Conservation (phyloP, 2,888 invertebrate genomes). For the Troglohyphantes excavatus region DNA sequence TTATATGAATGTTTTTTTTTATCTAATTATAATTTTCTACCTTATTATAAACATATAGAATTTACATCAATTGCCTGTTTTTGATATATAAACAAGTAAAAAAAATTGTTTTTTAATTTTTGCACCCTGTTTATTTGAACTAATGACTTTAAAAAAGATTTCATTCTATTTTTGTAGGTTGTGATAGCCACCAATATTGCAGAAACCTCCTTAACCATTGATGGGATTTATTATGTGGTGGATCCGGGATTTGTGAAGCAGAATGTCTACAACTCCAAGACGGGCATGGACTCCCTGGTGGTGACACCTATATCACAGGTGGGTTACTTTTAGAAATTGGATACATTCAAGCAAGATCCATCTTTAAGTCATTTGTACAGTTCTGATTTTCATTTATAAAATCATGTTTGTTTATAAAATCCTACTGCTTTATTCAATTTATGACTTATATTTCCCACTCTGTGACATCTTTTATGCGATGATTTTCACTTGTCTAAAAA, state of each 20-base stretch:
- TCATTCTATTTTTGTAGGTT: constrained; percentile 84
- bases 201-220: constrained; percentile 98
- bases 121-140: not conserved
- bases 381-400: too few relatives aligned
- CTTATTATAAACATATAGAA: too few relatives aligned
- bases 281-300: constrained; percentile 99
- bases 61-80: too few relatives aligned
- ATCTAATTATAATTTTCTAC: too few relatives aligned
- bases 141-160: not conserved
- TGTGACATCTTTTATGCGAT: too few relatives aligned
- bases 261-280: constrained; percentile 98
- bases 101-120: not conserved
- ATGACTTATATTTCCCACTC: too few relatives aligned
- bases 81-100: not conserved
- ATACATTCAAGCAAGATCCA: too few relatives aligned
- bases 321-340: constrained; percentile 80
- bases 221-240: constrained; percentile 99
- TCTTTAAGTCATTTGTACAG: too few relatives aligned
- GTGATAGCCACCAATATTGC: constrained; percentile 99
- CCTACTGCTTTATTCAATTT: too few relatives aligned
- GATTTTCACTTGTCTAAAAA: too few relatives aligned
- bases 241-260: constrained; percentile 99
- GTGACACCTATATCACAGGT: constrained; percentile 99
- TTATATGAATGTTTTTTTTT: too few relatives aligned
- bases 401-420: too few relatives aligned